phyloP scores from a whole-genome alignment of 2,113 vertebrate genomes.

The Nerophis ophidion region DNA sequence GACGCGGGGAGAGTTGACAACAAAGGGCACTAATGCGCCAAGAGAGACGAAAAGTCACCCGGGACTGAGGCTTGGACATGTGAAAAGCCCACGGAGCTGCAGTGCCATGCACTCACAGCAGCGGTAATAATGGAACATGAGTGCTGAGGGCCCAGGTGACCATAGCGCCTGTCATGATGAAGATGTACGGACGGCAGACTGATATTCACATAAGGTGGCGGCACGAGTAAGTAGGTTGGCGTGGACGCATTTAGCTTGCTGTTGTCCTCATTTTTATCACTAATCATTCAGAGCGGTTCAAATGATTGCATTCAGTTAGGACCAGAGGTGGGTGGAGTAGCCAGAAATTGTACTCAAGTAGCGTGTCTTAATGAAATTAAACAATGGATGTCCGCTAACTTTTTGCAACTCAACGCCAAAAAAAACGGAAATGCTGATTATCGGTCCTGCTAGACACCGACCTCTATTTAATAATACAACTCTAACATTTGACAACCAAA shows the following conservation, averaged over 20 bases:
- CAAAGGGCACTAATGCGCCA: constrained; percentile 10
- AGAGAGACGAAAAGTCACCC: constrained; percentile 4
- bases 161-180: not conserved
- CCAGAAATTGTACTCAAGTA: too few relatives aligned
- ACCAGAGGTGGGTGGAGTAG: too few relatives aligned
- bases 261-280: not conserved
- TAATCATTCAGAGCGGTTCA: not conserved
- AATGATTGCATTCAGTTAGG: not conserved
- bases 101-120: constrained; percentile 8
- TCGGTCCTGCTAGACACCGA: too few relatives aligned
- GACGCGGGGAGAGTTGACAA: constrained; percentile 3
- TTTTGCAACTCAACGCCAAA: too few relatives aligned
- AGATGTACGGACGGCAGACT: constrained; percentile 2
- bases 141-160: constrained; percentile 3
- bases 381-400: too few relatives aligned
- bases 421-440: too few relatives aligned
- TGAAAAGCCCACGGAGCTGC: not conserved
- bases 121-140: constrained; percentile 8
- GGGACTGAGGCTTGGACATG: constrained; percentile 2
- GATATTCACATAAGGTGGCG: constrained; percentile 1
- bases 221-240: not conserved
- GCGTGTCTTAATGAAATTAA: too few relatives aligned
- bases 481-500: too few relatives aligned
- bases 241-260: not conserved
- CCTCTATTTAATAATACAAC: too few relatives aligned